Base-by-base conservation (phyloP, 2,113 vertebrate species). In the Ceuthmochares aereus region DNA sequence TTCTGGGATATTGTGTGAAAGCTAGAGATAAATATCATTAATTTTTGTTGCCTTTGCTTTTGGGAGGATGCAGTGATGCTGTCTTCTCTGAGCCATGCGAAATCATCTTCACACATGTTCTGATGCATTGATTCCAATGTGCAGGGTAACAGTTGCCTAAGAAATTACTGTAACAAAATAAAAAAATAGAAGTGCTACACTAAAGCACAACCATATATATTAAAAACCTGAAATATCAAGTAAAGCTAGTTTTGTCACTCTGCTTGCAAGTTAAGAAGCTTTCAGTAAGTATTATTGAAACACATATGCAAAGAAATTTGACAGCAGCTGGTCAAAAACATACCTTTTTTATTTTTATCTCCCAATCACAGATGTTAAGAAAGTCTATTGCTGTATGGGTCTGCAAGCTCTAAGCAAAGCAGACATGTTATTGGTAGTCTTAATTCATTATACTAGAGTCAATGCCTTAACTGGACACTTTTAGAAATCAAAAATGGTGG, bases 11-110 rank as follows among this genome's bases (percentile, higher is more conserved):
- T 69, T 93, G 23, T 60, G 51, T 83, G 51, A 93, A 93, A 83
- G n/a, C 30, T 58, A 29, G 15, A 83, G 36, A 79, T 54, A 87
- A 91, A 85, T 89, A 67, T 51, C 27, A 92, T 69, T 87, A 73
- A 66, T 32, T 89, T 89, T 66, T 76, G 26, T 75, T 95, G 43
- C 17, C 69, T 94, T 88, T 92, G 14, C 30, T 76, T 84, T 84
- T 0, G 0, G 43, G 40, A 81, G 20, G 13, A 49, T 54, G 23
- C 6, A 4, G 49, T 56, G 36, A 56, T 60, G n/a, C 22, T 32
- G 82, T 4, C 30, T 79, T 79, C n/a, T 62, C 36, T 55, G 43
- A 60, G 20, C 22, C 16, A 4, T 2, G 10, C 29, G 73, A 78
- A 84, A 13, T 72, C 47, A 43, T 85, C 74, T 73, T 89, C 69